Base-by-base conservation (phyloP, 37 sponge, comb jelly and placozoan genomes). In the Haliclona indistincta region DNA sequence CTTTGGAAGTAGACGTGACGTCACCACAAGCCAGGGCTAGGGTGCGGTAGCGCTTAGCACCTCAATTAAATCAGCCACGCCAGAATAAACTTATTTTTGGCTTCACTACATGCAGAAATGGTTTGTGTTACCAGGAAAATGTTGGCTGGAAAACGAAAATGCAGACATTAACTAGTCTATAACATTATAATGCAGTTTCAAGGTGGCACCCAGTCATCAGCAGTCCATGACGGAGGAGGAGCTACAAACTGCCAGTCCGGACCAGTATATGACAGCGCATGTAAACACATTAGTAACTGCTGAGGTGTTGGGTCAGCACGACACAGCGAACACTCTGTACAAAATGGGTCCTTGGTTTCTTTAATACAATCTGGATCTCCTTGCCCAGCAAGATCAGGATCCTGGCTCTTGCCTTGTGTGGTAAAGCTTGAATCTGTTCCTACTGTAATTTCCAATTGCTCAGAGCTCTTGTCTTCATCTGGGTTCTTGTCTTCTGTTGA, bases 221-320 rank as follows among this genome's bases (percentile, higher is more conserved):
- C 29, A 4, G 94, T 90, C 96, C 96, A 95, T 20, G 42, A 52
- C 28, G 96, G 96, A 36, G 77, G 32, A 8, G 79, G 53, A 1
- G 96, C 82, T 3, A 64, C 45, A 84, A 71, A 95, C 51, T 87
- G 85, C 96, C 96, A 95, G 35, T 64, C 89, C 8, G 75, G 75
- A 34, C 95, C 94, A 80, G 86, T 77, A 61, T 96, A 96, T 0
- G 75, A 68, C 44, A 96, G 74, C 19, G 97, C 97, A 77, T 96
- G 97, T 0, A 96, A 81, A 63, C 77, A 93, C 95, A 96, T 90
- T 58, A 91, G 45, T 22, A 95, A 82, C 4, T 91, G 73, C 10
- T 60, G 26, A 19, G 93, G 93, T 25, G 83, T 68, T 42, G 95
- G 95, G 79, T 87, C 85, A 45, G 81, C 67, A 17, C 81, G 47